Percentiles rank a stretch among this genome's conserved stretches.
These are phyloP conservation scores for Neodiprion virginianus DNA, from an alignment of 1,140 invertebrate genomes.

Conservation along the genomic window DNA sequence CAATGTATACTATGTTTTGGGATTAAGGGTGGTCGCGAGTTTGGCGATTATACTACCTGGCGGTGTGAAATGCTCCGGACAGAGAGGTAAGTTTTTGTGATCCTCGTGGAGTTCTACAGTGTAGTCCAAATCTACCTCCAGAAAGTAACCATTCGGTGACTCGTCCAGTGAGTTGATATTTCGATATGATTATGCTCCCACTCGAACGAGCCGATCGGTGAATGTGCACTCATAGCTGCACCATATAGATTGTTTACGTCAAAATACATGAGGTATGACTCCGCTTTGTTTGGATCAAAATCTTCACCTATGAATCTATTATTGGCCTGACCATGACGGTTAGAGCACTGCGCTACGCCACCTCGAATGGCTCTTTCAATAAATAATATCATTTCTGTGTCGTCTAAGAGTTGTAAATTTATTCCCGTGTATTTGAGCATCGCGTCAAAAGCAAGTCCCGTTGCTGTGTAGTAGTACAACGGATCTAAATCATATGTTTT, in stretches of 20 bases:
- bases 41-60: constrained; percentile 35
- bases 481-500: constrained; percentile 43
- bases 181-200: constrained; percentile 45
- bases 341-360: constrained; percentile 48
- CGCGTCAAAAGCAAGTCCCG: constrained; percentile 53
- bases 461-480: constrained; percentile 47
- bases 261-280: constrained; percentile 56
- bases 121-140: constrained; percentile 51
- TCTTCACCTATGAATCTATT: constrained; percentile 51
- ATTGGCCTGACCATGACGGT: constrained; percentile 55
- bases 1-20: constrained; percentile 36
- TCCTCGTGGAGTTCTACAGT: constrained; percentile 30
- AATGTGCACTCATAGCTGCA: constrained; percentile 54
- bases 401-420: constrained; percentile 58
- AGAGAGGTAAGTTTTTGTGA: constrained; percentile 57
- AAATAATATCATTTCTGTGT: constrained; percentile 55
- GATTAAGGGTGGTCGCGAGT: not conserved
- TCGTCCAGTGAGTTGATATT: constrained; percentile 35
- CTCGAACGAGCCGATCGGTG: constrained; percentile 56
- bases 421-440: constrained; percentile 50
- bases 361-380: constrained; percentile 53
- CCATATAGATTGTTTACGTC: constrained; percentile 68
- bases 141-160: constrained; percentile 58
- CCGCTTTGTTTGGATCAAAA: constrained; percentile 49
- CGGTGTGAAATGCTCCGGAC: constrained; percentile 45